phyloP scores from a whole-genome alignment of 1,140 invertebrate genomes.

The Trigoniulus corallinus region DNA sequence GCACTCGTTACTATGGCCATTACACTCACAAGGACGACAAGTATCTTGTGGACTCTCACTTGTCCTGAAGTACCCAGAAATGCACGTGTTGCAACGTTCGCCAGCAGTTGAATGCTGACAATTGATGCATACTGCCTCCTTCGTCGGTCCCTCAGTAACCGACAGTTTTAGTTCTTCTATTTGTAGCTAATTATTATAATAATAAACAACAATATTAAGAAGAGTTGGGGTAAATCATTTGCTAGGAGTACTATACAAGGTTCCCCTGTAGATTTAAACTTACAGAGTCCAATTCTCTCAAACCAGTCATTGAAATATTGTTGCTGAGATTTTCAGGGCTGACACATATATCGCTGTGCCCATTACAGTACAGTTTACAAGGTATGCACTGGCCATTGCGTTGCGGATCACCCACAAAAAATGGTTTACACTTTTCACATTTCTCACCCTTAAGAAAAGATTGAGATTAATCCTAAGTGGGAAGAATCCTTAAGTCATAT shows the following conservation, averaged over 20 bases:
- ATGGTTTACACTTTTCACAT: conserved; percentile 70
- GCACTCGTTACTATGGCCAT: conserved; percentile 82
- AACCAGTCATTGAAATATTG: neutral
- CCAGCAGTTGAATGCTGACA: conserved; percentile 75
- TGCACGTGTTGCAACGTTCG: conserved; percentile 64
- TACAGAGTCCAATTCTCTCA: neutral
- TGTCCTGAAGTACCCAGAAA: conserved; percentile 67
- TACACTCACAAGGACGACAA: conserved; percentile 74
- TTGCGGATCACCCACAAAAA: conserved; percentile 78
- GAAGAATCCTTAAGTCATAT: neutral
- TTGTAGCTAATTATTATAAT: conserved; percentile 1
- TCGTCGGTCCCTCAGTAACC: conserved; percentile 38
- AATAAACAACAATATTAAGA: neutral
- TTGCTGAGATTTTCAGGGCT: conserved; percentile 20
- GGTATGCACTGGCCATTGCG: conserved; percentile 71
- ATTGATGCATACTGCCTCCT: conserved; percentile 60
- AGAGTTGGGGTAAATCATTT: too few species aligned
- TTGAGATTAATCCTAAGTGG: conserved; percentile 1
- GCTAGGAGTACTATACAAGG: too few species aligned
- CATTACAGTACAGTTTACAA: conserved; percentile 74
- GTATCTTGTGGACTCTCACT: conserved; percentile 51
- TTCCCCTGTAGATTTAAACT: too few species aligned
- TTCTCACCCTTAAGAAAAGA: conserved; percentile 34
- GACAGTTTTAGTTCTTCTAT: neutral
- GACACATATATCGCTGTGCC: conserved; percentile 67